These are phyloP conservation scores for Trialeurodes vaporariorum DNA, from an alignment of 1,140 invertebrate species.

Conservation along the genomic window DNA sequence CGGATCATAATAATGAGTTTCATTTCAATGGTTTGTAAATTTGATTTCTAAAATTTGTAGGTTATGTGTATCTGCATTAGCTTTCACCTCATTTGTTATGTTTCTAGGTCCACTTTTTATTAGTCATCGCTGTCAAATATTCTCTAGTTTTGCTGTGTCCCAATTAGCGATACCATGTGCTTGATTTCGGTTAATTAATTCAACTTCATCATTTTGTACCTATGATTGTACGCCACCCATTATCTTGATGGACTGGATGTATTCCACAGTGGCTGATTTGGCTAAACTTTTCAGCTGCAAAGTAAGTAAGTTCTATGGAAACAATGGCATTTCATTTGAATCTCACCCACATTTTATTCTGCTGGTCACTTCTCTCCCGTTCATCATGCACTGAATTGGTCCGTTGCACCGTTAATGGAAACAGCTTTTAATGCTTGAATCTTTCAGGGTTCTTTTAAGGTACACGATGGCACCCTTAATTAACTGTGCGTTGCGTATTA, in stretches of 20 bases:
- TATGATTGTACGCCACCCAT: not conserved
- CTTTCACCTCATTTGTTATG: not conserved
- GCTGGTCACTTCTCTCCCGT: too few species aligned
- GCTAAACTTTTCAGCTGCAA: not conserved
- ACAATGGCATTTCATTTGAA: too few species aligned
- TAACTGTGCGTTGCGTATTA: too few species aligned
- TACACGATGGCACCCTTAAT: too few species aligned
- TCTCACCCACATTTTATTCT: too few species aligned
- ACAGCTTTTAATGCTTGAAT: too few species aligned
- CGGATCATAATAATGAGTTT: not conserved
- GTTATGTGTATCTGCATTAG: not conserved
- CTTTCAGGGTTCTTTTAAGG: too few species aligned
- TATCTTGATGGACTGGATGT: not conserved
- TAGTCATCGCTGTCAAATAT: not conserved
- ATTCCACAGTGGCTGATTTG: not conserved
- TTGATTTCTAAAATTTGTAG: not conserved
- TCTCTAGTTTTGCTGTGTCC: not conserved
- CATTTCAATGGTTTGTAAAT: not conserved
- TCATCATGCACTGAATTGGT: too few species aligned
- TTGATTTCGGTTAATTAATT: not conserved
- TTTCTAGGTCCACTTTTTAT: not conserved
- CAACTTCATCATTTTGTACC: too few species aligned
- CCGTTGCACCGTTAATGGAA: too few species aligned
- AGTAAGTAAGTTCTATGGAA: not conserved
- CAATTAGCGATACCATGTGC: not conserved